Evolutionary conservation across 2,888 invertebrate genomes (phyloP), one percentile per base, ranked within the genome.

Genomic region (Nymphalis c-album): DNA sequence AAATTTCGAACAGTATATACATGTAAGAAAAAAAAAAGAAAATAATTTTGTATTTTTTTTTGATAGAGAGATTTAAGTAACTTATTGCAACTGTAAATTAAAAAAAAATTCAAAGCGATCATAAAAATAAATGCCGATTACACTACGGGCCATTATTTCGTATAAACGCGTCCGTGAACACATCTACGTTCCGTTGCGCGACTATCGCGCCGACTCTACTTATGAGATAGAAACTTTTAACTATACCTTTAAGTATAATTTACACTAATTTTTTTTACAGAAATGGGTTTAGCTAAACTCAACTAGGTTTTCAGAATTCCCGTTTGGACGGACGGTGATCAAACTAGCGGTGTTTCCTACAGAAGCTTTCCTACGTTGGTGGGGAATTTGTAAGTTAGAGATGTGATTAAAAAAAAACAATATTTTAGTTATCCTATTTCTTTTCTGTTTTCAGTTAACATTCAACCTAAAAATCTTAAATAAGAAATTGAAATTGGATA

Each of bases 251-350:
- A 75, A 79, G 78, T 79, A 57, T 57, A 55, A 18, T 83, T 77
- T 83, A 84, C 77, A 80, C 79, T 82, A 83, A 65, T 65, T 79
- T 83, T n/a, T 80, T 85, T 84, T 78, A 82, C 75, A 83, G 76
- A 76, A 73, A 75, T 78, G 77, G 77, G 77, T 78, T 78, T 77
- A 74, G 77, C 74, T 76, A 81, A 82, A 83, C 77, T 79, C 77
- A 82, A 83, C 80, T 81, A 83, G 78, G 78, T 78, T 78, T 80
- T 80, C 76, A 82, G 78, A 82, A 81, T 82, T 84, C 85, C 90
- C 88, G 89, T 82, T 80, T 90, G 90, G 90, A 90, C 90, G 90
- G 90, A 90, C 90, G 90, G 83, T 72, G 67, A 69, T 80, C 85
- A 81, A 83, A 78, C 82, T 86, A 86, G 80, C 77, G 76, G 78